Evolutionary conservation across 2,888 invertebrate species (phyloP).

Genomic region (Sminthurides aquaticus): DNA sequence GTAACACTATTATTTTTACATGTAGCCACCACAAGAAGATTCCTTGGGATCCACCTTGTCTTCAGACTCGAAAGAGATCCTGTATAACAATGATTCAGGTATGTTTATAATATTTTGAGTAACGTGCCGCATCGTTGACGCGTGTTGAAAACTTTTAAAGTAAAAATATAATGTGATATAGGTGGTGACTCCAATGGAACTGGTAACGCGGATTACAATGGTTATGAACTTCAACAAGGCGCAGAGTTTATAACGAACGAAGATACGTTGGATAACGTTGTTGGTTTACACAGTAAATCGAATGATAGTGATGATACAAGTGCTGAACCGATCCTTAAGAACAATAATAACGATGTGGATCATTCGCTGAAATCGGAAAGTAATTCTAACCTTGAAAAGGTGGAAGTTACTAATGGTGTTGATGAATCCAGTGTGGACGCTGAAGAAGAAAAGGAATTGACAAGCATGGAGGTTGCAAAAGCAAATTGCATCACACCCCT

Average conservation of each 20-base stretch:
- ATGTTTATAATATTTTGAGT: no score
- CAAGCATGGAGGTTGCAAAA: not conserved
- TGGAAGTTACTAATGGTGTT: not conserved
- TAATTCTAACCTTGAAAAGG: not conserved
- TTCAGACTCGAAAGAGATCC: slow-evolving; percentile 41
- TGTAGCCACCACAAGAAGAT: slow-evolving; percentile 40
- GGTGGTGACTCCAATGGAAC: slow-evolving; percentile 22
- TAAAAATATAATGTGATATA: no score
- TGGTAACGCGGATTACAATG: slow-evolving; percentile 18
- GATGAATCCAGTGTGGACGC: not conserved
- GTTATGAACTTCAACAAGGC: slow-evolving; percentile 9
- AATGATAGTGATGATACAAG: slow-evolving; percentile 8
- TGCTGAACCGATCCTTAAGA: slow-evolving; percentile 6
- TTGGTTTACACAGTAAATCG: slow-evolving; percentile 12
- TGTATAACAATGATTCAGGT: slow-evolving; percentile 36
- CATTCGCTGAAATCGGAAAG: slow-evolving; percentile 4
- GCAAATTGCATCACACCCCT: not conserved
- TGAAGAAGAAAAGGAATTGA: not conserved
- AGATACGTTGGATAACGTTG: slow-evolving; percentile 23
- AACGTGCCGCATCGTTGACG: no score
- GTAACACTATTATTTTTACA: not conserved
- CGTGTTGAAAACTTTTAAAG: no score
- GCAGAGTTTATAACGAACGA: slow-evolving; percentile 20
- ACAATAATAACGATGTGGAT: not conserved
- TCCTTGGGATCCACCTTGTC: slow-evolving; percentile 42